Conservation (phyloP, 2,797 vertebrate genomes). For the Champsocephalus esox region DNA sequence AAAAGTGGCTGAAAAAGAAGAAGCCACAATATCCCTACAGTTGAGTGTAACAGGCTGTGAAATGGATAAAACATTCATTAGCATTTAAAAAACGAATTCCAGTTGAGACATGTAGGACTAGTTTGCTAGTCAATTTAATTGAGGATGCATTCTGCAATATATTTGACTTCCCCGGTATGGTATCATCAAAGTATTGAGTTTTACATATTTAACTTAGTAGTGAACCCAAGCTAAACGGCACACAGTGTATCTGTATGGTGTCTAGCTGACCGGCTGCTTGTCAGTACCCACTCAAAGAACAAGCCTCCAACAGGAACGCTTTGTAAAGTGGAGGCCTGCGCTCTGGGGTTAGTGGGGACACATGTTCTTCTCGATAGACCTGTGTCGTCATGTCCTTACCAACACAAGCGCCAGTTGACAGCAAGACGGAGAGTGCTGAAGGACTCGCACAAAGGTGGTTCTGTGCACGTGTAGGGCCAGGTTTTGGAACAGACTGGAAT, state of each 20-base stretch:
- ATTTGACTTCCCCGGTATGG: slow-evolving; percentile 25
- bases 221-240: slow-evolving; percentile 26
- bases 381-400: slow-evolving; percentile 64
- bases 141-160: slow-evolving; percentile 2
- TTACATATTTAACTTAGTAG: slow-evolving; percentile 4
- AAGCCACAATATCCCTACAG: neutral
- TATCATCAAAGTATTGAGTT: slow-evolving; percentile 37
- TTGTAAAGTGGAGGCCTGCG: slow-evolving; percentile 54
- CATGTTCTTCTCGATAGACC: slow-evolving; percentile 68
- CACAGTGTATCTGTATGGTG: slow-evolving; percentile 35
- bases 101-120: slow-evolving; percentile 19
- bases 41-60: slow-evolving; percentile 17
- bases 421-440: slow-evolving; percentile 62
- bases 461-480: slow-evolving; percentile 54
- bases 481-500: slow-evolving; percentile 48
- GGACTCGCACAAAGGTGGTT: slow-evolving; percentile 65
- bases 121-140: slow-evolving; percentile 7
- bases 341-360: slow-evolving; percentile 63
- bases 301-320: slow-evolving; percentile 61
- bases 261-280: slow-evolving; percentile 52
- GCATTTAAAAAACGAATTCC: neutral
- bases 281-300: slow-evolving; percentile 55
- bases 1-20: neutral
- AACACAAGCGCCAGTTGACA: slow-evolving; percentile 64
- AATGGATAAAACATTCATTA: slow-evolving; percentile 1